Percentiles rank a stretch among this genome's conserved stretches.
phyloP scores from a whole-genome alignment of 2,797 vertebrate species.

The Anguilla megastoma region DNA sequence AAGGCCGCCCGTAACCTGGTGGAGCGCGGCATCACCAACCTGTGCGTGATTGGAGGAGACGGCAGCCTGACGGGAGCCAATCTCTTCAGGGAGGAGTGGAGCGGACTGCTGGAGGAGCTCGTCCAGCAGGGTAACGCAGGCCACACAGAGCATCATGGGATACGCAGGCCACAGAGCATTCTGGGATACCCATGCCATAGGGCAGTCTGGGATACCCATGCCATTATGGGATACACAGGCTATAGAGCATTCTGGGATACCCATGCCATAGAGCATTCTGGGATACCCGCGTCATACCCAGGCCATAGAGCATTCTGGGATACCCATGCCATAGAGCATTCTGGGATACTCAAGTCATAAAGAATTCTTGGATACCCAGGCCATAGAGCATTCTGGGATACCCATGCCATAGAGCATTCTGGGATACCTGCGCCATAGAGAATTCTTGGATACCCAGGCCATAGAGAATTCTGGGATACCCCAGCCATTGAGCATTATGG shows the following conservation, averaged over 20 bases:
- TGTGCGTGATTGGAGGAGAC: constrained; percentile 96
- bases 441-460: not conserved
- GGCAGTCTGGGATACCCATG: no score
- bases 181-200: not conserved
- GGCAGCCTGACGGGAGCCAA: constrained; percentile 96
- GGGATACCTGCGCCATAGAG: not conserved
- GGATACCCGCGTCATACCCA: not conserved
- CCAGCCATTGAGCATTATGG: not conserved
- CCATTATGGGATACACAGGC: not conserved
- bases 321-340: not conserved
- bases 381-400: not conserved
- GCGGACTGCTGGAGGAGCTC: constrained; percentile 83
- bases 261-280: not conserved
- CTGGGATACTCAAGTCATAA: not conserved
- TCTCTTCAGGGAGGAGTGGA: constrained; percentile 94
- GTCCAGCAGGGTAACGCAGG: constrained; percentile 72
- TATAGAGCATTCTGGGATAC: not conserved
- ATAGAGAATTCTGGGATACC: not conserved
- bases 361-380: no score
- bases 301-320: not conserved
- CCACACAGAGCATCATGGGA: not conserved
- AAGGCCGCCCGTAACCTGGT: constrained; percentile 88
- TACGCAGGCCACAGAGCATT: not conserved
- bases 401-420: not conserved
- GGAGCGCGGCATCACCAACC: constrained; percentile 87